Conservation (phyloP, 2,797 vertebrate species). For the Scyliorhinus canicula region DNA sequence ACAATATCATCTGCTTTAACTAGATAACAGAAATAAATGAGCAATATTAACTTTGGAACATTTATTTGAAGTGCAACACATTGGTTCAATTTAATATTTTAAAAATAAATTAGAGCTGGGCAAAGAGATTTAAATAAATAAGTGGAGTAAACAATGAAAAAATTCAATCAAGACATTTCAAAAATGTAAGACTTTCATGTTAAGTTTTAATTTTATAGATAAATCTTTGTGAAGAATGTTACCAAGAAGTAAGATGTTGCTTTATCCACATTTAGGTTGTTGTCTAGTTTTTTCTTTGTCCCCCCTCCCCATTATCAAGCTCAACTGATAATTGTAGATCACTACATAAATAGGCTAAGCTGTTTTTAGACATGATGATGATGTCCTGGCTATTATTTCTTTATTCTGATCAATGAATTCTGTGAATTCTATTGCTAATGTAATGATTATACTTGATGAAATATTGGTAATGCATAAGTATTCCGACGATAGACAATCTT, state of each 20-base stretch:
- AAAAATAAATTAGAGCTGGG: not conserved
- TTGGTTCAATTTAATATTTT: not conserved
- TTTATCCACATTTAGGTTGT: not conserved
- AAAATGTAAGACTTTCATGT: not conserved
- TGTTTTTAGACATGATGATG: not conserved
- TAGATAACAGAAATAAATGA: not conserved
- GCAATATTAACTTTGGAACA: not conserved
- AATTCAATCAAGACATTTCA: not conserved
- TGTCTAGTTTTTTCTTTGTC: not conserved
- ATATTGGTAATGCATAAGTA: not conserved
- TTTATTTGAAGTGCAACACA: not conserved
- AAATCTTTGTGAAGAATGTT: not conserved
- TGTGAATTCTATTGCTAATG: constrained; percentile 45
- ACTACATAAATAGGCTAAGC: not conserved
- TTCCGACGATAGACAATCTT: not conserved
- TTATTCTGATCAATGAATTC: constrained; percentile 46
- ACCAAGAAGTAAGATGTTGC: not conserved
- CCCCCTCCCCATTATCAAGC: too few relatives aligned
- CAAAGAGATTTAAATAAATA: not conserved
- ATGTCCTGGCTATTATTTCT: not conserved
- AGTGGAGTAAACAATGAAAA: not conserved
- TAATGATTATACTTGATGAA: constrained; percentile 38
- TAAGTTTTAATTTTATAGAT: not conserved
- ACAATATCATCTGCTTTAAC: not conserved
- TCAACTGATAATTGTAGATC: not conserved